Conservation (phyloP, 2,797 vertebrate genomes). For the Danio aesculapii region DNA sequence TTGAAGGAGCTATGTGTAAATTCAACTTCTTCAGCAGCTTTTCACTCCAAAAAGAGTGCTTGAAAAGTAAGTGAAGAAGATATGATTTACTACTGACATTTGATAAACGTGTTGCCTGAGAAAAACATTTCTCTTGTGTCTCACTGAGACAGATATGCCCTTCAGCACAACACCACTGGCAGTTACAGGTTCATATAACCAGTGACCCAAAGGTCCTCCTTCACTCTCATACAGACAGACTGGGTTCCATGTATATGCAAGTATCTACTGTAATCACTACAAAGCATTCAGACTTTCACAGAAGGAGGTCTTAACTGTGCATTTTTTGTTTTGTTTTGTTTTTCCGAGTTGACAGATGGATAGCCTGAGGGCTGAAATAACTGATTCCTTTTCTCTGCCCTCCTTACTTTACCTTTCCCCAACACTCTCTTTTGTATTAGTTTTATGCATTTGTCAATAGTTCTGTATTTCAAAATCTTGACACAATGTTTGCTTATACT, state of each 20-base stretch:
- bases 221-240: conserved; percentile 17
- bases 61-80: background rate
- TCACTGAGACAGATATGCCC: conserved; percentile 29
- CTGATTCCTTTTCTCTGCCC: conserved; percentile 21
- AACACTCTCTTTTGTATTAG: background rate
- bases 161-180: conserved; percentile 4
- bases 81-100: conserved; percentile 26
- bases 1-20: background rate
- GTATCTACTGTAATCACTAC: conserved; percentile 28
- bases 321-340: conserved; percentile 15
- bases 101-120: conserved; percentile 17
- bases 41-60: background rate
- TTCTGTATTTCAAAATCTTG: background rate
- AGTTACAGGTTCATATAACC: background rate
- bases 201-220: conserved; percentile 2
- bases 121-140: conserved; percentile 26
- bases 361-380: conserved; percentile 38
- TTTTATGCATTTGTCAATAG: conserved; percentile 9
- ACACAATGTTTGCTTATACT: background rate
- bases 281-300: conserved; percentile 23
- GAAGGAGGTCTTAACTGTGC: conserved; percentile 42
- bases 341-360: conserved; percentile 42
- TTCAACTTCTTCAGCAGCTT: background rate
- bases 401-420: conserved; percentile 6
- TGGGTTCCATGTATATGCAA: conserved; percentile 38